Percentiles rank a stretch among this genome's conserved stretches.
phyloP scores from a whole-genome alignment of 2,797 vertebrate genomes.

The Brotogeris chrysoptera region DNA sequence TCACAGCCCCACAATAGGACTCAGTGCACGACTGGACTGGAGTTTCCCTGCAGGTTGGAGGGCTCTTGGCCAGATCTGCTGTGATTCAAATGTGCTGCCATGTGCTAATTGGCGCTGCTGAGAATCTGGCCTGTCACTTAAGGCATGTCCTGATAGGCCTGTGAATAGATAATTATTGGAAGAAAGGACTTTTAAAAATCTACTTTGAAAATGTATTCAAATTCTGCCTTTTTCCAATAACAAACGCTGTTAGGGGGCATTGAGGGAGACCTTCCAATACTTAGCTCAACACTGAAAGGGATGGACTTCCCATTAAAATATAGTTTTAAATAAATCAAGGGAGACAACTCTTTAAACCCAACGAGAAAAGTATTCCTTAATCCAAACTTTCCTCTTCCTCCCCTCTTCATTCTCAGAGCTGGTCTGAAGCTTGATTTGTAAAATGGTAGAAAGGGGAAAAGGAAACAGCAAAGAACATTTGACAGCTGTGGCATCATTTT shows the following conservation, averaged over 20 bases:
- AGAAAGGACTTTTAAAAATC: background rate
- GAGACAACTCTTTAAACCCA: conserved; percentile 19
- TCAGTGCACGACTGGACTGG: background rate
- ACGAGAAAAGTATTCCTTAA: conserved; percentile 7
- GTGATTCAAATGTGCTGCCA: background rate
- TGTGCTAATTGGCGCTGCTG: conserved; percentile 40
- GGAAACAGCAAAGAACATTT: conserved; percentile 9
- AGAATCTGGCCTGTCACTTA: background rate
- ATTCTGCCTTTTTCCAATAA: background rate
- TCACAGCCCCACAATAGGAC: rapidly evolving
- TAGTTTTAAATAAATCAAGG: conserved; percentile 15
- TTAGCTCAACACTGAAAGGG: background rate
- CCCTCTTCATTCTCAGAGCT: background rate
- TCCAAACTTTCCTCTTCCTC: background rate
- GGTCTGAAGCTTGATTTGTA: conserved; percentile 29
- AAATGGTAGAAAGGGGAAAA: background rate
- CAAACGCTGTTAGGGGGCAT: background rate
- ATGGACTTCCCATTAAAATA: background rate
- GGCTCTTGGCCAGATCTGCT: conserved; percentile 8
- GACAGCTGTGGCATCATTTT: conserved; percentile 27
- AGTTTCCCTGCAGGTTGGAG: background rate
- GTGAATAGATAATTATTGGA: background rate
- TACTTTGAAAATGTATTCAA: background rate
- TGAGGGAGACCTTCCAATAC: background rate
- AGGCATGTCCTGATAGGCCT: background rate